These are phyloP conservation scores for Diaprepes abbreviatus DNA, from an alignment of 2,888 invertebrate genomes.

Conservation along the genomic window DNA sequence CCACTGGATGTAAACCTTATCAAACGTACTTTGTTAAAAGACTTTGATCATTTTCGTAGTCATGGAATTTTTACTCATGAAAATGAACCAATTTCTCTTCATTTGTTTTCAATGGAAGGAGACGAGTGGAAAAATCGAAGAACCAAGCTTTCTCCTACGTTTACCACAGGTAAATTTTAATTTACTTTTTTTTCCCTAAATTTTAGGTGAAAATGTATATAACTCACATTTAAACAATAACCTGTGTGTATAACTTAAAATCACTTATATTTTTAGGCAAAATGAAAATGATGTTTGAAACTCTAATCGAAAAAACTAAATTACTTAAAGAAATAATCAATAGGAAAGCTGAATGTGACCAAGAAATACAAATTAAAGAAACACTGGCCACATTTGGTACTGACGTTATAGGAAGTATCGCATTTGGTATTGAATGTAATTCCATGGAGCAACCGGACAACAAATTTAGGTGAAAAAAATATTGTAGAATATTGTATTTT, in stretches of 20 bases:
- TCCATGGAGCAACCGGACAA: constrained; percentile 8
- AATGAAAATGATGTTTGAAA: too few relatives aligned
- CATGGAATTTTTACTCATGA: constrained; percentile 14
- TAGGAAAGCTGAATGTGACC: constrained; percentile 21
- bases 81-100: background rate
- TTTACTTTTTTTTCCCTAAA: too few relatives aligned
- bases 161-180: constrained; percentile 51
- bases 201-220: too few relatives aligned
- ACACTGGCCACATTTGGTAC: constrained; percentile 23
- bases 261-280: constrained; percentile 24
- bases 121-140: constrained; percentile 22
- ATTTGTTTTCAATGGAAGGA: constrained; percentile 33
- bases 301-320: constrained; percentile 48
- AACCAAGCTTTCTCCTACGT: too few relatives aligned
- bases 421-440: too few relatives aligned
- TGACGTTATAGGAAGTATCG: too few relatives aligned
- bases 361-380: constrained; percentile 23
- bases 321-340: constrained; percentile 47
- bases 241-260: too few relatives aligned
- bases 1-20: background rate
- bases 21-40: constrained; percentile 17
- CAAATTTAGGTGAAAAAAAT: constrained; percentile 21
- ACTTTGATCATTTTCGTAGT: constrained; percentile 17
- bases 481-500: too few relatives aligned
- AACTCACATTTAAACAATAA: too few relatives aligned